Evolutionary conservation across 92 coral and sea anemone species (phyloP).

Genomic region (Heteractis magnifica): DNA sequence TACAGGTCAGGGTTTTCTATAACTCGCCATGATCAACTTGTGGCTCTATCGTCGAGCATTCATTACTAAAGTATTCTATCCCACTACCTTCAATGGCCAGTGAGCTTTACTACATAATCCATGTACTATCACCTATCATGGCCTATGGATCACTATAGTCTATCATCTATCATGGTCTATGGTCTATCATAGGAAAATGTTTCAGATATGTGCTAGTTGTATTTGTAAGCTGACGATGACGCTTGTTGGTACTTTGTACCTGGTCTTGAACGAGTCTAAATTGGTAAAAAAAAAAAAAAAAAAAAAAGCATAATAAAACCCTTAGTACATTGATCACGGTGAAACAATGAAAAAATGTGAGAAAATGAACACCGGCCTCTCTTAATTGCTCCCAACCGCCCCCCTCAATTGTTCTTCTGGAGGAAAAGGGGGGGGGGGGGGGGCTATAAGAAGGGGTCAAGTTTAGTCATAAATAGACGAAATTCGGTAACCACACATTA

Average conservation of each 20-base stretch:
- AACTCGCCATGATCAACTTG: no score
- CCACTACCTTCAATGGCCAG: no score
- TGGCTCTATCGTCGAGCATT: no score
- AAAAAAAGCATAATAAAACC: not conserved
- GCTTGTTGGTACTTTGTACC: slow-evolving; percentile 5
- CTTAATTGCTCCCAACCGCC: no score
- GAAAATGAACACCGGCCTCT: no score
- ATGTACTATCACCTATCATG: no score
- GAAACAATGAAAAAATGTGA: not conserved
- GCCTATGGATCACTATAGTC: no score
- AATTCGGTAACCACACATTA: not conserved
- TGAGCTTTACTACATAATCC: no score
- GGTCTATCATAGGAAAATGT: not conserved
- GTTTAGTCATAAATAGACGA: not conserved
- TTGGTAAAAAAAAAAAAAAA: not conserved
- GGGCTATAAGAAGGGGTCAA: not conserved
- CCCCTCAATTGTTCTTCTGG: not conserved
- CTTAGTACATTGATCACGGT: not conserved
- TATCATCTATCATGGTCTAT: no score
- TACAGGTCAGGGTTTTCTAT: no score
- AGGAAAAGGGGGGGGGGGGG: not conserved
- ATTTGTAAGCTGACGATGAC: slow-evolving; percentile 19
- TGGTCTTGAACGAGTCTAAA: slow-evolving; percentile 1
- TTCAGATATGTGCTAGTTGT: not conserved
- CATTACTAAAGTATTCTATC: no score